Percentiles rank a stretch among this genome's conserved stretches.
phyloP scores from a whole-genome alignment of 1,140 invertebrate species.

The Archegozetes longisetosus region DNA sequence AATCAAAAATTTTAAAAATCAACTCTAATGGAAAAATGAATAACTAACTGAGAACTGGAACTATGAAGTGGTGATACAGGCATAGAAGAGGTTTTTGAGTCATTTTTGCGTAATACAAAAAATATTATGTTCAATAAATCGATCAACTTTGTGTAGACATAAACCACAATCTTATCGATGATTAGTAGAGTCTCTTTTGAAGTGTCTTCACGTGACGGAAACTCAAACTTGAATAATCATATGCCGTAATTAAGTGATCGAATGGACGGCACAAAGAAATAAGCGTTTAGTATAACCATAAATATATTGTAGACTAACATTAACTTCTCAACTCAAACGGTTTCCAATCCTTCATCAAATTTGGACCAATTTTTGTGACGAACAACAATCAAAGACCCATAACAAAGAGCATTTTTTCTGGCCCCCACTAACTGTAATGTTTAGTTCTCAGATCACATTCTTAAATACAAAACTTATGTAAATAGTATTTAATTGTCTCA shows the following conservation, averaged over 20 bases:
- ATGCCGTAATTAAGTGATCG: background rate
- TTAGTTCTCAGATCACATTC: too few relatives aligned
- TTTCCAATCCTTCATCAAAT: slow-evolving; percentile 65
- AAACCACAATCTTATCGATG: background rate
- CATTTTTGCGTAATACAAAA: too few relatives aligned
- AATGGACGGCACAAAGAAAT: slow-evolving; percentile 8
- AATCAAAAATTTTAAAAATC: too few relatives aligned
- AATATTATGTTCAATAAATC: too few relatives aligned
- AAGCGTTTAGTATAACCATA: too few relatives aligned
- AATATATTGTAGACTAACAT: slow-evolving; percentile 60
- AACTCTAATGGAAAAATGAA: too few relatives aligned
- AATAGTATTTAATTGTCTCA: too few relatives aligned
- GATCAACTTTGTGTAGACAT: slow-evolving; percentile 51
- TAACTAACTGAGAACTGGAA: slow-evolving; percentile 24
- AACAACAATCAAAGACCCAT: slow-evolving; percentile 49
- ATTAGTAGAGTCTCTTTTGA: background rate
- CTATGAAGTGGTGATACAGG: slow-evolving; percentile 67
- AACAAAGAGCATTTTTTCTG: slow-evolving; percentile 5
- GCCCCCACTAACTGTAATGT: slow-evolving; percentile 9
- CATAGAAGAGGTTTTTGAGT: slow-evolving; percentile 69
- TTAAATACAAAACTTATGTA: too few relatives aligned
- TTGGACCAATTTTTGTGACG: slow-evolving; percentile 58
- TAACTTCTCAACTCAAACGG: slow-evolving; percentile 55
- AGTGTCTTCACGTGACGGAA: too few relatives aligned
- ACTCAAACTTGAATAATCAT: background rate